These are phyloP conservation scores for Drosophila koepferae DNA, from an alignment of 2,888 invertebrate species.

Conservation along the genomic window DNA sequence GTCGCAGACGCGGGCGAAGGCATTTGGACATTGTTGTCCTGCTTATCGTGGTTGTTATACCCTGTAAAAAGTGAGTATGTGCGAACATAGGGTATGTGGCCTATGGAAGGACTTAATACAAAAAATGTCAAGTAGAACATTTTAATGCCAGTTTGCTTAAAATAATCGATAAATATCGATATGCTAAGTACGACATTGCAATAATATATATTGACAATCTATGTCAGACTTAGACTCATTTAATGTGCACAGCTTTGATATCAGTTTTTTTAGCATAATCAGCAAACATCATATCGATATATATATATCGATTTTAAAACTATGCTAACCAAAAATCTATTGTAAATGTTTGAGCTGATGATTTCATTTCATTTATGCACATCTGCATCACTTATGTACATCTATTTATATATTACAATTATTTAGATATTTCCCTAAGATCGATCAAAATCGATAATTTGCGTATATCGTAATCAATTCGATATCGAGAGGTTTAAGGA, in stretches of 20 bases:
- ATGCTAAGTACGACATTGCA: rapidly evolving
- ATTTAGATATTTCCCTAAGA: no score
- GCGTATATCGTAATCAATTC: no score
- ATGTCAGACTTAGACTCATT: not conserved
- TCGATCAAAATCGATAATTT: no score
- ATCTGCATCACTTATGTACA: no score
- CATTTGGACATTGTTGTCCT: conserved; percentile 52
- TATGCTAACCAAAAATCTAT: not conserved
- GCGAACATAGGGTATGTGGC: not conserved
- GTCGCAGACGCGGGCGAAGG: conserved; percentile 4
- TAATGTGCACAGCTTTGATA: not conserved
- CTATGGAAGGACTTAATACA: no score
- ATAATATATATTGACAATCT: not conserved
- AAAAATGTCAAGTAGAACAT: not conserved
- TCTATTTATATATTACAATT: no score
- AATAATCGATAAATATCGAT: not conserved
- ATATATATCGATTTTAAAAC: not conserved
- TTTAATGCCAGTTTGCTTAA: no score
- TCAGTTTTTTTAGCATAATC: not conserved
- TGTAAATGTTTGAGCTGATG: no score
- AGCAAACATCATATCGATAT: not conserved
- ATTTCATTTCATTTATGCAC: no score
- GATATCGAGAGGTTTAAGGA: no score
- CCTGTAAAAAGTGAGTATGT: not conserved
- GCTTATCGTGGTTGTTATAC: conserved; percentile 53